Conservation (phyloP, 1,140 invertebrate genomes). For the Linepithema humile region DNA sequence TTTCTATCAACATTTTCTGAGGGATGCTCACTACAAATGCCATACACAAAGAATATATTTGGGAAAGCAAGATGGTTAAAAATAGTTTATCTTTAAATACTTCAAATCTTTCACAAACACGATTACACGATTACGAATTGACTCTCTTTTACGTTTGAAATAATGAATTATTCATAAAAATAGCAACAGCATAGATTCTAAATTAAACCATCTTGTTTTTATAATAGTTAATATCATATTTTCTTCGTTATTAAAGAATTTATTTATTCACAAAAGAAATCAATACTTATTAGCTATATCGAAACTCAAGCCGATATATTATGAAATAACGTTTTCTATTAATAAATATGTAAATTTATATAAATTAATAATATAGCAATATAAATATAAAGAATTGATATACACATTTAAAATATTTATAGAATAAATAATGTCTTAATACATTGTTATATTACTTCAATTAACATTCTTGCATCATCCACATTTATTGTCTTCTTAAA, state of each 20-base stretch:
- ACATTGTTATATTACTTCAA: not conserved
- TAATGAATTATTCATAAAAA: not conserved
- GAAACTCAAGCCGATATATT: not conserved
- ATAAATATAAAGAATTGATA: not conserved
- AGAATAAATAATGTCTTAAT: not conserved
- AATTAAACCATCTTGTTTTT: not conserved
- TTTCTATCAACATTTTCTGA: conserved; percentile 18
- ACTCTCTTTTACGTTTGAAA: not conserved
- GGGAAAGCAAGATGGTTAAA: not conserved
- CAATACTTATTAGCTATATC: not conserved
- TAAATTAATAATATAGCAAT: not conserved
- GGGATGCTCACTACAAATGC: not conserved
- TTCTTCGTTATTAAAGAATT: too few relatives aligned
- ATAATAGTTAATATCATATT: not conserved
- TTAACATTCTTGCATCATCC: not conserved
- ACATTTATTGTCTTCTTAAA: not conserved
- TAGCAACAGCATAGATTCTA: not conserved
- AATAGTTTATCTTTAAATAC: conserved; percentile 30
- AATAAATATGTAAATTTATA: not conserved
- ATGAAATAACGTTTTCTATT: not conserved
- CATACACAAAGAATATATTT: not conserved
- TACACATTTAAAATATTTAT: not conserved
- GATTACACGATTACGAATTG: not conserved
- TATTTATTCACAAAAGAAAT: not conserved
- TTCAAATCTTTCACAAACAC: not conserved